Evolutionary conservation across 2,888 invertebrate genomes (phyloP), one percentile per base, ranked within the genome.

Genomic region (Protophormia terraenovae): DNA sequence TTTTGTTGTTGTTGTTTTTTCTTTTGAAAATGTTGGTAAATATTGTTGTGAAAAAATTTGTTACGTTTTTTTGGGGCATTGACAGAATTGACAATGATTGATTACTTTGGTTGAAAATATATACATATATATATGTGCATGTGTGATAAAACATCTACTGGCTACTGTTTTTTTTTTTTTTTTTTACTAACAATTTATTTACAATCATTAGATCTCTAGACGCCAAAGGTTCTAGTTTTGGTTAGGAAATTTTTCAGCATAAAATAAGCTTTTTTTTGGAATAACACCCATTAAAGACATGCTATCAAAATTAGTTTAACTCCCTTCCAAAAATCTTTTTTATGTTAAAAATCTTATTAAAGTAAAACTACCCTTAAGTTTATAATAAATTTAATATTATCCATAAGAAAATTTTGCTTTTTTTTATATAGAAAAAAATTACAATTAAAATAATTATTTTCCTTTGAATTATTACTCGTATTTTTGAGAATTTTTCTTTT

Each of bases 81-180:
- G 89, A 90, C 90, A 90, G 88, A 89, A 89, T 89, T 91, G 90
- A 90, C 91, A 90, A 90, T 90, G 90, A 90, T 90, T 91, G 91
- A 90, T 90, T 90, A 90, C 86, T 73, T 78, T 77, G 67, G 27
- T 55, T 32, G 22, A 16, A 22, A 60, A 14, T 14, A 58, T 24
- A 64, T 38, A 64, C 24, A 32, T 2, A 32, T 3, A 3, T n/a
- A 27, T 16, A 47, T n/a, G n/a, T n/a, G n/a, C n/a, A n/a, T n/a
- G n/a, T n/a, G n/a, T n/a, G 14, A 62, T 22, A 62, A 4, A 24
- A 24, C 16, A 72, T 22, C 16, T 53, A 64, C 16, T 8, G 60
- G 24, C 60, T 69, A 60, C 60, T 35, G 24, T 50, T 32, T 35
- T 66, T 32, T 0, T 14, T 29, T 66, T 66, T 50, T 50, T 50